A percentile compares a stretch with the other conserved stretches of the same genome.
phyloP scores from a whole-genome alignment of 2,113 vertebrate species.

The Megaceryle torquata region DNA sequence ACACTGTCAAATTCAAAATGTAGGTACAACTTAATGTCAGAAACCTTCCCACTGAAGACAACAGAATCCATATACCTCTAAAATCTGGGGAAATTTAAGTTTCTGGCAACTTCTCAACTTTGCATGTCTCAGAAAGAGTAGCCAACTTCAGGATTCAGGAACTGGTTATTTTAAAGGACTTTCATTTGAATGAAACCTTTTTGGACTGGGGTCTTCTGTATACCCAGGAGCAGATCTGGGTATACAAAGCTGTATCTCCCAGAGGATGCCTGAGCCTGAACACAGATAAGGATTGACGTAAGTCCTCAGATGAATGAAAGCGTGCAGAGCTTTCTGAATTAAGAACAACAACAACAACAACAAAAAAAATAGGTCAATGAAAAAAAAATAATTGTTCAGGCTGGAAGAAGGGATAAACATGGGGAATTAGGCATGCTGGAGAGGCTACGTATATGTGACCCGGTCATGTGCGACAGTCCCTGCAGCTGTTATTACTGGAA shows the following conservation, averaged over 20 bases:
- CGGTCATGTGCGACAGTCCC: background rate
- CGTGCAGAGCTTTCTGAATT: background rate
- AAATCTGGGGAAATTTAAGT: background rate
- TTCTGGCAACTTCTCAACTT: background rate
- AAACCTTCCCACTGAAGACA: background rate
- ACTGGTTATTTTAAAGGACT: background rate
- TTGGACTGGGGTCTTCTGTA: background rate
- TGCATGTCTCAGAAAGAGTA: background rate
- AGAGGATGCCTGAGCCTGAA: background rate
- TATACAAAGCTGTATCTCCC: background rate
- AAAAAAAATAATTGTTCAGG: background rate
- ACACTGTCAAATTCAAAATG: background rate
- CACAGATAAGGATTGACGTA: slow-evolving; percentile 13
- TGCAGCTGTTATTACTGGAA: background rate
- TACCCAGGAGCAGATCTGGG: background rate
- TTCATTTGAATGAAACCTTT: background rate
- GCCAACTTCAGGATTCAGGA: background rate
- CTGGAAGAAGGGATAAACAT: background rate
- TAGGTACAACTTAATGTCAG: background rate
- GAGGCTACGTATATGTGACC: fast-evolving
- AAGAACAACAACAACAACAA: background rate
- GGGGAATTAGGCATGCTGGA: background rate
- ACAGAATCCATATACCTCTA: background rate
- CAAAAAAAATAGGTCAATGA: background rate
- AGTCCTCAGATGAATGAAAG: slow-evolving; percentile 1